These are phyloP conservation scores for Bombyx mandarina DNA, from an alignment of 1,140 invertebrate species.

Conservation along the genomic window DNA sequence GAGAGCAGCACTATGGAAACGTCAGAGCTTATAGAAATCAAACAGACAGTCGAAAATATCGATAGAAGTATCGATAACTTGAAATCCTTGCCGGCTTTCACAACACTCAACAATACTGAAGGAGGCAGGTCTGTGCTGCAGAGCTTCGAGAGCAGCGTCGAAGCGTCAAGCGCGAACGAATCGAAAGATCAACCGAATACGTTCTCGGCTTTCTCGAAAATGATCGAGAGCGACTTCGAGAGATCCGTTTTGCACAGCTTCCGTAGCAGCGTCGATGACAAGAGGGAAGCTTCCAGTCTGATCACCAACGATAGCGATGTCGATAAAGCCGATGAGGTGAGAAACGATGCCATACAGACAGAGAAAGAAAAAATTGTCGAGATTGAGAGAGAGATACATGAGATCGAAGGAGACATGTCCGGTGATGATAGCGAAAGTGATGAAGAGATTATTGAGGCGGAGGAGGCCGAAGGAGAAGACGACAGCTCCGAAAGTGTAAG, in stretches of 20 bases:
- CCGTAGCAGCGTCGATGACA: constrained; percentile 21
- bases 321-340: constrained; percentile 22
- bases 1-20: constrained; percentile 22
- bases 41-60: constrained; percentile 8
- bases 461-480: constrained; percentile 7
- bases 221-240: constrained; percentile 32
- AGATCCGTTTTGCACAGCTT: constrained; percentile 40
- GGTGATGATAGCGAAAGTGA: constrained; percentile 14
- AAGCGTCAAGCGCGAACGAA: constrained; percentile 10
- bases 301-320: constrained; percentile 55
- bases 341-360: constrained; percentile 30
- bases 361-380: constrained; percentile 57
- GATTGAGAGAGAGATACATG: constrained; percentile 53
- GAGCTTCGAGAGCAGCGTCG: constrained; percentile 31
- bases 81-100: constrained; percentile 25
- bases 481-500: constrained; percentile 24
- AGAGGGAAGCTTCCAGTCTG: constrained; percentile 34
- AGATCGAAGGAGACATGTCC: constrained; percentile 34
- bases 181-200: constrained; percentile 10
- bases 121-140: constrained; percentile 32
- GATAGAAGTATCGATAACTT: constrained; percentile 2
- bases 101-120: constrained; percentile 23
- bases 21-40: constrained; percentile 12
- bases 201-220: constrained; percentile 21
- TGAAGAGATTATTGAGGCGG: constrained; percentile 13